Percentiles rank a stretch among this genome's conserved stretches.
Conservation (phyloP, 2,113 vertebrate genomes). For the Dascyllus trimaculatus region DNA sequence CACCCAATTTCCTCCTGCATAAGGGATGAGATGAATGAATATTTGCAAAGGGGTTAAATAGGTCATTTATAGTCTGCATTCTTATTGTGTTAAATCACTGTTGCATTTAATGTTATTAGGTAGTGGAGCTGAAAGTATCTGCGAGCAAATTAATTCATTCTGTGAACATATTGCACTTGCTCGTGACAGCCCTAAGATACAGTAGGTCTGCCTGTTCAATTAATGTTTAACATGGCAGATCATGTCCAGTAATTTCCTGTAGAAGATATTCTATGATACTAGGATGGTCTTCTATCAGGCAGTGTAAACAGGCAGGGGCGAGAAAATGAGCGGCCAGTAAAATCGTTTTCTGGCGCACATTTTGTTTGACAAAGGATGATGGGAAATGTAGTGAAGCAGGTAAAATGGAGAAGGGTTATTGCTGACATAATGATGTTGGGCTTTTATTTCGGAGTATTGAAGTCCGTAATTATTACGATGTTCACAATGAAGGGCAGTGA, state of each 20-base stretch:
- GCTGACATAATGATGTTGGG: conserved; percentile 43
- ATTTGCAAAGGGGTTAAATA: conserved; percentile 44
- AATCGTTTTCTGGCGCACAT: conserved; percentile 29
- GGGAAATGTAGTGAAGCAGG: conserved; percentile 67
- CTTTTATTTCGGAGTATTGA: conserved; percentile 45
- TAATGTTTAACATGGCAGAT: conserved; percentile 77
- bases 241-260: conserved; percentile 71
- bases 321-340: conserved; percentile 37
- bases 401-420: conserved; percentile 55
- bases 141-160: conserved; percentile 70
- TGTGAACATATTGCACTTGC: conserved; percentile 61
- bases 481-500: conserved; percentile 45
- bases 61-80: conserved; percentile 54
- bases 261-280: conserved; percentile 58
- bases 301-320: conserved; percentile 52
- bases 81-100: conserved; percentile 58
- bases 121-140: conserved; percentile 62
- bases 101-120: conserved; percentile 70
- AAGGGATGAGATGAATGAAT: conserved; percentile 24
- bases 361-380: conserved; percentile 67
- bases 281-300: conserved; percentile 48
- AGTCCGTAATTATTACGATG: conserved; percentile 38
- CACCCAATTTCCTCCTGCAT: conserved; percentile 26
- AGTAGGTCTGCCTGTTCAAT: conserved; percentile 68
- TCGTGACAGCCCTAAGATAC: conserved; percentile 52